Evolutionary conservation across 2,888 invertebrate species (phyloP).

Genomic region (Opisthograptis luteolata): DNA sequence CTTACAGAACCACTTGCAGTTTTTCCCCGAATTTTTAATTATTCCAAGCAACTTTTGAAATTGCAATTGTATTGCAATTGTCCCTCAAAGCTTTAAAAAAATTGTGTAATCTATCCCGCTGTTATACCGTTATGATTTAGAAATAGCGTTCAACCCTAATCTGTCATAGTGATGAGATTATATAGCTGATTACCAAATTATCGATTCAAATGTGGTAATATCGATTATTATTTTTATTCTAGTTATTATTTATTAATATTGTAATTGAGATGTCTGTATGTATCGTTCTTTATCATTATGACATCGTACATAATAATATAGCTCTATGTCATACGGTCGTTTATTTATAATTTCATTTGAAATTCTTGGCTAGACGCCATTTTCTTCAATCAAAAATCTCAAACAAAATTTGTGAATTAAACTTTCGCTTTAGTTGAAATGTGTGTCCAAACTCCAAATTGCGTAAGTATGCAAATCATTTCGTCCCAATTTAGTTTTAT

Average conservation of each 20-base stretch:
- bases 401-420: conserved; percentile 18
- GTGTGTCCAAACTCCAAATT: conserved; percentile 7
- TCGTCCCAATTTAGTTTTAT: conserved; percentile 31
- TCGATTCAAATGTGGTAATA: no score
- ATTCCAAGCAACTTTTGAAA: no score
- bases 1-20: no score
- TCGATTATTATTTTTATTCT: not conserved
- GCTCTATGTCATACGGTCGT: conserved; percentile 4
- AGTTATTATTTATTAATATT: no score
- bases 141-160: not conserved
- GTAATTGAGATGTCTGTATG: no score
- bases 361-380: conserved; percentile 21
- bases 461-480: conserved; percentile 23
- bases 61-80: no score
- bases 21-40: no score
- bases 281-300: not conserved
- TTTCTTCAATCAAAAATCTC: conserved; percentile 15
- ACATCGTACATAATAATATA: conserved; percentile 9
- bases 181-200: no score
- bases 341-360: conserved; percentile 16
- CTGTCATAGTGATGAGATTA: not conserved
- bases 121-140: no score
- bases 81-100: no score
- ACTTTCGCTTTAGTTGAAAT: conserved; percentile 17
- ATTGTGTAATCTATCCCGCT: no score